Evolutionary conservation across 2,113 vertebrate species (phyloP).

Genomic region (Conger conger): DNA sequence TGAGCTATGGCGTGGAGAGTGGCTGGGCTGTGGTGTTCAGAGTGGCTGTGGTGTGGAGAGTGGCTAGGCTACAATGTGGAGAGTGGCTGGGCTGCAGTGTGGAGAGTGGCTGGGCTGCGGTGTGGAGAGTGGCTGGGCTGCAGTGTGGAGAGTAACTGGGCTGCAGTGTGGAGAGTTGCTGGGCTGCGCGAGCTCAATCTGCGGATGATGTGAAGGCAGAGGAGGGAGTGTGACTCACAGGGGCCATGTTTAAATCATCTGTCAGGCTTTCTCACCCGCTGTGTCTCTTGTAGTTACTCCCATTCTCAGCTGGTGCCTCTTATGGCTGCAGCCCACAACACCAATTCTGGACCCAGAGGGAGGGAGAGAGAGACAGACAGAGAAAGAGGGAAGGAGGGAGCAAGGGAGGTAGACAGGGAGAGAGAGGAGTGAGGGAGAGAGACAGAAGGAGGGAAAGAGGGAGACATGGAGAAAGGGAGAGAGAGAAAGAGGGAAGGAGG

Average conservation of each 20-base stretch:
- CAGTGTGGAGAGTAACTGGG: no score
- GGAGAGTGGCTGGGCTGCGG: not conserved
- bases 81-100: not conserved
- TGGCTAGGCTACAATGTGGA: slow-evolving; percentile 3
- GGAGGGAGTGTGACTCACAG: not conserved
- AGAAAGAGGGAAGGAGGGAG: not conserved
- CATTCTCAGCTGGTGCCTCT: not conserved
- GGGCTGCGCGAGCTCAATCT: not conserved
- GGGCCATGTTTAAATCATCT: not conserved
- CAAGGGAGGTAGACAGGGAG: not conserved
- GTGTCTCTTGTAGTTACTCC: not conserved
- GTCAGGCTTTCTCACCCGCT: not conserved
- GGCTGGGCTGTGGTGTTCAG: no score
- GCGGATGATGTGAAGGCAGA: not conserved
- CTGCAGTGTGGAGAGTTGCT: not conserved
- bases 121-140: slow-evolving; percentile 4
- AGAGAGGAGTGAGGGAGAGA: not conserved
- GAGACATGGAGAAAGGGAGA: not conserved
- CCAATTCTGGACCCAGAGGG: not conserved
- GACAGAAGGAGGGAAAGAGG: no score
- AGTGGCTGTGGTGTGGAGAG: slow-evolving; percentile 16
- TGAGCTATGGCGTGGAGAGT: slow-evolving; percentile 9
- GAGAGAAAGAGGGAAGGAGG: not conserved
- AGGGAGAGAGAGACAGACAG: not conserved
- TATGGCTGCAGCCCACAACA: not conserved